A percentile compares a stretch with the other conserved stretches of the same genome.
Conservation (phyloP, 2,113 vertebrate species). For the Vombatus ursinus region DNA sequence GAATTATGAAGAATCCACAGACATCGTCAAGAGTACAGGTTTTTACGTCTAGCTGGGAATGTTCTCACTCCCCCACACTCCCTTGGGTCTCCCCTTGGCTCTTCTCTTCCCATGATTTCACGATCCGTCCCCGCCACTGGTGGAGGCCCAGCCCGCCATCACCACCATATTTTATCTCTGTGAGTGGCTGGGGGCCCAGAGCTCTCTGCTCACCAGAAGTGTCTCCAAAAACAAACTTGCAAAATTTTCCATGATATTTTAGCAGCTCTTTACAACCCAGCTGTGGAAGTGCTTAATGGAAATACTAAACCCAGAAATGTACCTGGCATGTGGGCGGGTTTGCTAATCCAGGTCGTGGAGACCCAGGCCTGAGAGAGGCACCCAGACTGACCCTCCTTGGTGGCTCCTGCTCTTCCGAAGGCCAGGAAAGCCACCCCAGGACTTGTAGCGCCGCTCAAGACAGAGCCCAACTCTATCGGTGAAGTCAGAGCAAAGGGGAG, state of each 20-base stretch:
- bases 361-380: too few species aligned
- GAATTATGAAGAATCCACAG: background rate
- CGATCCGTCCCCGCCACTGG: background rate
- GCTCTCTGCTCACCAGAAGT: background rate
- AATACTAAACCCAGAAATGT: background rate
- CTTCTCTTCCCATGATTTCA: background rate
- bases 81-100: background rate
- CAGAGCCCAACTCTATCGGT: too few species aligned
- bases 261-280: constrained; percentile 47
- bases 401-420: background rate
- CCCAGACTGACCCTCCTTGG: too few species aligned
- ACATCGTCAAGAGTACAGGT: background rate
- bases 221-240: constrained; percentile 8
- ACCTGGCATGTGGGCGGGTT: rapidly evolving
- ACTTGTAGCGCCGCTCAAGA: background rate
- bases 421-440: background rate
- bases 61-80: background rate
- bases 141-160: background rate
- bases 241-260: constrained; percentile 12
- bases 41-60: background rate
- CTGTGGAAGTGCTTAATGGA: constrained; percentile 30
- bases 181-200: background rate
- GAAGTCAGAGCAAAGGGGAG: background rate
- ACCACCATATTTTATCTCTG: background rate
- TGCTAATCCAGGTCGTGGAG: background rate